Evolutionary conservation across 2,888 invertebrate species (phyloP), one percentile per base, ranked within the genome.

Genomic region (Clostera curtula): DNA sequence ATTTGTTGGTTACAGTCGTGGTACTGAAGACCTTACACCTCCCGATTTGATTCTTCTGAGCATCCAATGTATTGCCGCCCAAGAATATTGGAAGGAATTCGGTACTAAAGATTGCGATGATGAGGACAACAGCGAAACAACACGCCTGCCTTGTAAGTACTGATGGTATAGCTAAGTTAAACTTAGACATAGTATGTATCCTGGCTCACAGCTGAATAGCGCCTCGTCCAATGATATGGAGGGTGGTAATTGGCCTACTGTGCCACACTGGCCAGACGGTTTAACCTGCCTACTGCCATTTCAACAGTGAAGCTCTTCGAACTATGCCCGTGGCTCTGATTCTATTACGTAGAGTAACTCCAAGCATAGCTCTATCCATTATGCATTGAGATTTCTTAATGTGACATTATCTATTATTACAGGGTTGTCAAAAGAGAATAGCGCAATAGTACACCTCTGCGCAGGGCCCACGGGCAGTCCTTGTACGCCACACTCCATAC

Each of bases 21-120:
- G 89, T 41, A 90, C 92, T 23, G 89, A 90, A 50, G 90, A 91
- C 37, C 60, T 94, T 14, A 86, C 88, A 19, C 86, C 93, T 1
- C 86, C 91, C 0, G 94, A 94, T 65, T 79, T 93, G 24, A 75
- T 94, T 17, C 88, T 94, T 48, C 73, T 91, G 43, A 88, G 89
- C 34, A 79, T 93, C 7, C 76, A 93, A 34, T 87, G 89, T 31
- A 64, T 80, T 13, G 82, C 82, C 0, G 83, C 83, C 4, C 84
- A 84, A 39, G 82, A 84, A 31, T 66, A 74, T 42, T 83, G 83
- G 82, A 55, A 57, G 16, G 61, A 66, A 14, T 7, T 37, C 15
- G 17, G 36, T 11, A 50, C 60, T 20, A 44, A 53, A 23, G 36
- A 42, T 3, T 51, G 45, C 18, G 50, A 53, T 19, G 40, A 38